These are phyloP conservation scores for Aphidius gifuensis DNA, from an alignment of 1,140 invertebrate genomes.

Conservation along the genomic window DNA sequence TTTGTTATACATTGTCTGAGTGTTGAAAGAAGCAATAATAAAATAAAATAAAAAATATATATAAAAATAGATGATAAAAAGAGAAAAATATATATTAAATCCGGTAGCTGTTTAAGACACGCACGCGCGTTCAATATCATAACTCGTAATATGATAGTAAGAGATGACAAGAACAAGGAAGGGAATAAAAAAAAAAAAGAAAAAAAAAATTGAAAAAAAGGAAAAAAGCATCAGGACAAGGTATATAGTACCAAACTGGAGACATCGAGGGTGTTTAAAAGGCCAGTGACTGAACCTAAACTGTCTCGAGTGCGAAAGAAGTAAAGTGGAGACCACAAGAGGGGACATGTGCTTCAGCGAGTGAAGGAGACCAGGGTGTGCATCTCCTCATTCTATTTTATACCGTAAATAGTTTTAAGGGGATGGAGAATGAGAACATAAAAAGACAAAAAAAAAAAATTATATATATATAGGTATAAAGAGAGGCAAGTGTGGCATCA, in stretches of 20 bases:
- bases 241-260: not conserved
- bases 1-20: constrained; percentile 20
- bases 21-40: constrained; percentile 20
- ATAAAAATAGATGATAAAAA: not conserved
- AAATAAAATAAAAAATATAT: not conserved
- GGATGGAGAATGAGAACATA: not conserved
- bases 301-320: constrained; percentile 27
- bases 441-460: too few species aligned
- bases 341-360: not conserved
- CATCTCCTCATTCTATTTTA: constrained; percentile 3
- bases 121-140: too few species aligned
- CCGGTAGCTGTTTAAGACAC: too few species aligned
- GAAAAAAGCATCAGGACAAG: constrained; percentile 4
- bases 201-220: constrained; percentile 3
- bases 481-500: too few species aligned
- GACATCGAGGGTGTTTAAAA: constrained; percentile 17
- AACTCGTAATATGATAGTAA: too few species aligned
- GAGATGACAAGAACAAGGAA: constrained; percentile 10
- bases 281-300: constrained; percentile 23
- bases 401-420: not conserved
- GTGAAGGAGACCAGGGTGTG: constrained; percentile 1
- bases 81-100: not conserved
- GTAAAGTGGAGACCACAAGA: not conserved
- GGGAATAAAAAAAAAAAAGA: not conserved
- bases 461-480: too few species aligned